These are phyloP conservation scores for Zaprionus africanus DNA, from an alignment of 1,140 invertebrate genomes.

Conservation along the genomic window DNA sequence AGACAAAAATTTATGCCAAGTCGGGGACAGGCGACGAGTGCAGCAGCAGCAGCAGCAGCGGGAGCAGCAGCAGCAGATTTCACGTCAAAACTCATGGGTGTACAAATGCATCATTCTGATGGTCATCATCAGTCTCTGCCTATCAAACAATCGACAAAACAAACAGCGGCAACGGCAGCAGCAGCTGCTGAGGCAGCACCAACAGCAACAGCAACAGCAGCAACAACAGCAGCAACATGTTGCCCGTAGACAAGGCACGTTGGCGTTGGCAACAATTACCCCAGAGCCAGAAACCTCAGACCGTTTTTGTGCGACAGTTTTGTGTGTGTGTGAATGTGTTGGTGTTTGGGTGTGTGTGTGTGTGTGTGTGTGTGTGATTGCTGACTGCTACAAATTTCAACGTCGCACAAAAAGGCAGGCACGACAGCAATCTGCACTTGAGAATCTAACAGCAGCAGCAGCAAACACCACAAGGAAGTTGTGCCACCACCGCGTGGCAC, in stretches of 20 bases:
- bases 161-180: conserved; percentile 58
- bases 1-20: conserved; percentile 70
- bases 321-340: conserved; percentile 5
- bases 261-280: conserved; percentile 64
- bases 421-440: conserved; percentile 71
- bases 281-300: conserved; percentile 19
- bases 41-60: conserved; percentile 29
- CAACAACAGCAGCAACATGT: conserved; percentile 50
- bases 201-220: conserved; percentile 8
- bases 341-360: conserved; percentile 9
- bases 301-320: conserved; percentile 42
- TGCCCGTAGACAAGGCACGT: conserved; percentile 44
- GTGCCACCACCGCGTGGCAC: conserved; percentile 45
- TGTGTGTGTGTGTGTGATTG: conserved; percentile 50
- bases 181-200: conserved; percentile 26
- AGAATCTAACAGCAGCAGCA: conserved; percentile 67
- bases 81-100: conserved; percentile 83
- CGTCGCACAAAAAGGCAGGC: conserved; percentile 61
- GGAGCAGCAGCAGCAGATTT: conserved; percentile 53
- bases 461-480: conserved; percentile 64
- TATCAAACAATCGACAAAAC: conserved; percentile 74
- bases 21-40: conserved; percentile 53
- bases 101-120: conserved; percentile 83
- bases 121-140: conserved; percentile 83
- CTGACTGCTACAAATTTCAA: conserved; percentile 82